A percentile compares a stretch with the other conserved stretches of the same genome.
These are phyloP conservation scores for Vanacampus margaritifer DNA, from an alignment of 2,113 vertebrate species.

Conservation along the genomic window DNA sequence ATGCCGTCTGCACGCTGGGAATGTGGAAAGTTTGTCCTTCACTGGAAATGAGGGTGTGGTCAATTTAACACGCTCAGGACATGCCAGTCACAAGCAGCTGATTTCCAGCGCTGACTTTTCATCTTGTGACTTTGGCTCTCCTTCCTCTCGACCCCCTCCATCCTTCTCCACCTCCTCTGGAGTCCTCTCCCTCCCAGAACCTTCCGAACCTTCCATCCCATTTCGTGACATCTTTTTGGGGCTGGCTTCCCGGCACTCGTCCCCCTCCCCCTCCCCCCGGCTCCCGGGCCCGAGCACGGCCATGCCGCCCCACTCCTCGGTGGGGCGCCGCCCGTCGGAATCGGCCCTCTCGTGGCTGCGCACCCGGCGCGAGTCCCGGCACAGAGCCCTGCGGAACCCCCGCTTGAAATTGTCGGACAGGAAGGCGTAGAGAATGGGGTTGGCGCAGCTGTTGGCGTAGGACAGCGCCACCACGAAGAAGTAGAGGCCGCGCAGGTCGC, in stretches of 20 bases:
- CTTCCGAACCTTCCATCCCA: slow-evolving; percentile 36
- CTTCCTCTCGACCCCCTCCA: neutral
- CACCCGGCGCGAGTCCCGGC: slow-evolving; percentile 81
- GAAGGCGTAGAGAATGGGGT: slow-evolving; percentile 92
- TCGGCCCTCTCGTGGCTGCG: slow-evolving; percentile 72
- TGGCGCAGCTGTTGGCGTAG: slow-evolving; percentile 93
- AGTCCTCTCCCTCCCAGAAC: slow-evolving; percentile 27
- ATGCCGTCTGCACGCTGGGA: too few species aligned
- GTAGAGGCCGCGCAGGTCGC: slow-evolving; percentile 86
- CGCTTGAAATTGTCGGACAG: slow-evolving; percentile 94
- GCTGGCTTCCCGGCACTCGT: slow-evolving; percentile 12
- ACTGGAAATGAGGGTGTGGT: too few species aligned
- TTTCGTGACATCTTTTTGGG: slow-evolving; percentile 61
- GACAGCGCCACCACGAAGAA: slow-evolving; percentile 93
- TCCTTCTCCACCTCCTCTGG: slow-evolving; percentile 7
- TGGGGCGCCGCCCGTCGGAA: slow-evolving; percentile 46
- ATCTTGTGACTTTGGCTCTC: slow-evolving; percentile 30
- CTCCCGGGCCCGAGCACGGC: slow-evolving; percentile 25
- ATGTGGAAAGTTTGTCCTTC: too few species aligned
- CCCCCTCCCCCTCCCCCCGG: neutral
- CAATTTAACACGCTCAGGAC: neutral
- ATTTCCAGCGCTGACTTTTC: slow-evolving; percentile 69
- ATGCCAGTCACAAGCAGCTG: slow-evolving; percentile 75
- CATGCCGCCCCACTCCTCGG: slow-evolving; percentile 63
- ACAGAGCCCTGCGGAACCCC: slow-evolving; percentile 85